A percentile compares a stretch with the other conserved stretches of the same genome.
phyloP scores from a whole-genome alignment of 2,797 vertebrate species.

The Syngnathus rostellatus region DNA sequence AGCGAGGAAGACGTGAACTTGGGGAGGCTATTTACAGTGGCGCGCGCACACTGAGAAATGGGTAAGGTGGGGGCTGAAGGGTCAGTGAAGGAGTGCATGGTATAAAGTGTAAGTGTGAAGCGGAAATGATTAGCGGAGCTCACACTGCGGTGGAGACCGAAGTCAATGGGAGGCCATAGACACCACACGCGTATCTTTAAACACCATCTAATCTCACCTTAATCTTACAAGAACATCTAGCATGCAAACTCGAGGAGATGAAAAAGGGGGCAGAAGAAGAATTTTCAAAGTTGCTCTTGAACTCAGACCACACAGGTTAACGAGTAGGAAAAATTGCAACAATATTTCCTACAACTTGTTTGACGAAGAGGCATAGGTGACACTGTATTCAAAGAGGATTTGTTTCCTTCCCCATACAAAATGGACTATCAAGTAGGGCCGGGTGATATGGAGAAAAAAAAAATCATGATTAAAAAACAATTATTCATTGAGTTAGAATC shows the following conservation, averaged over 20 bases:
- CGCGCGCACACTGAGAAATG: slow-evolving; percentile 37
- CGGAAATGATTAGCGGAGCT: slow-evolving; percentile 51
- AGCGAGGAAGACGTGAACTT: slow-evolving; percentile 44
- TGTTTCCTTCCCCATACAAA: not conserved
- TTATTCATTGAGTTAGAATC: too few relatives aligned
- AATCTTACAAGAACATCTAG: slow-evolving; percentile 49
- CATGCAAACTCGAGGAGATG: slow-evolving; percentile 36
- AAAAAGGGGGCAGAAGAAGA: slow-evolving; percentile 34
- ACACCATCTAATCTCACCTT: slow-evolving; percentile 50
- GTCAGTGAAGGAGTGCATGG: slow-evolving; percentile 43
- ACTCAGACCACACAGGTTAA: slow-evolving; percentile 33
- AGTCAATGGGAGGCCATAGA: slow-evolving; percentile 51
- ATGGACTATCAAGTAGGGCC: not conserved
- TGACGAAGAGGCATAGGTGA: slow-evolving; percentile 12
- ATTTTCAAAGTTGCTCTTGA: slow-evolving; percentile 46
- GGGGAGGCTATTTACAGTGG: slow-evolving; percentile 36
- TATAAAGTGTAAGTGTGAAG: slow-evolving; percentile 47
- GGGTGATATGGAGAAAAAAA: too few relatives aligned
- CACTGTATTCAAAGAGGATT: not conserved
- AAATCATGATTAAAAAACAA: too few relatives aligned
- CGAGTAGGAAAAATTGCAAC: slow-evolving; percentile 17
- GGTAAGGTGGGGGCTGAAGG: slow-evolving; percentile 41
- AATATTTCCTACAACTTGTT: slow-evolving; percentile 37
- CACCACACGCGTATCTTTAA: slow-evolving; percentile 35
- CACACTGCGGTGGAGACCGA: slow-evolving; percentile 35